Evolutionary conservation across 2,888 invertebrate species (phyloP).

Genomic region (Ennomos erosarius): DNA sequence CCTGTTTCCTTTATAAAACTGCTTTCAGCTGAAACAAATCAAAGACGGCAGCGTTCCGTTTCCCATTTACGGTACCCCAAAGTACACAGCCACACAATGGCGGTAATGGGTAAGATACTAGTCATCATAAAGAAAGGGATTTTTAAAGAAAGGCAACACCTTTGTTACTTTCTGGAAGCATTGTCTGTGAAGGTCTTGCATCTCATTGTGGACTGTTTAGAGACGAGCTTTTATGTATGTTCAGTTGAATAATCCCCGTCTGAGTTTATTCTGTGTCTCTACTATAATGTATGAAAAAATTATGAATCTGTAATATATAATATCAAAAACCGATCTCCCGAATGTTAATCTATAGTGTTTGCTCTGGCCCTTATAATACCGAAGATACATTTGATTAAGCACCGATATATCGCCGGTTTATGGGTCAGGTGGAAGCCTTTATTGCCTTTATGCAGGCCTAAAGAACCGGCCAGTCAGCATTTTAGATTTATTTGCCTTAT

Average conservation of each 20-base stretch:
- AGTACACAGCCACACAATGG: conserved; percentile 21
- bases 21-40: not conserved
- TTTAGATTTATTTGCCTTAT: conserved; percentile 22
- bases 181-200: conserved; percentile 29
- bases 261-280: no score
- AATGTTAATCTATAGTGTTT: conserved; percentile 2
- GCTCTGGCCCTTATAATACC: not conserved
- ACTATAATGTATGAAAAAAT: not conserved
- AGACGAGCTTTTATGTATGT: not conserved
- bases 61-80: conserved; percentile 11
- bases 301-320: not conserved
- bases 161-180: conserved; percentile 32
- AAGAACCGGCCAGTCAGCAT: conserved; percentile 25
- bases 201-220: conserved; percentile 17
- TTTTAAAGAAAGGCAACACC: conserved; percentile 36
- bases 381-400: conserved; percentile 18
- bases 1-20: not conserved
- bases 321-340: conserved; percentile 15
- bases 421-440: conserved; percentile 15
- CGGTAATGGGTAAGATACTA: conserved; percentile 24
- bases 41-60: conserved; percentile 11
- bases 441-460: conserved; percentile 16
- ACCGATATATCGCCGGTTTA: conserved; percentile 20
- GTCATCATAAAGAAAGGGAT: conserved; percentile 38
- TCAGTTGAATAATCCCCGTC: no score